These are phyloP conservation scores for Canis aureus DNA, from an alignment of 2,113 vertebrate species.

Conservation along the genomic window DNA sequence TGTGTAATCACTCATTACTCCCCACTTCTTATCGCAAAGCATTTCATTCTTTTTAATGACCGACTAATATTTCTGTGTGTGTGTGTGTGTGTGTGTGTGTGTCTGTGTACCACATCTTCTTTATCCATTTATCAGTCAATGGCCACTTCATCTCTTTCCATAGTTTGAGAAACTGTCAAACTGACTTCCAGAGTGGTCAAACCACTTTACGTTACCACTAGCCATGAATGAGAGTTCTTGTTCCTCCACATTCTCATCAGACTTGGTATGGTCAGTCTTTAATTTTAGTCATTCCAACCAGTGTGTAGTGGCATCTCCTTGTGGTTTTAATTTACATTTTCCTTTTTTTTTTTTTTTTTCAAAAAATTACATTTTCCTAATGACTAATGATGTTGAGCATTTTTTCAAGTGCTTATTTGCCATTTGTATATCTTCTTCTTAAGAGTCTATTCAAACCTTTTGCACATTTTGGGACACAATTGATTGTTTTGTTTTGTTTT, in stretches of 20 bases:
- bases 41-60: background rate
- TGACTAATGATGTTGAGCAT: background rate
- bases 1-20: background rate
- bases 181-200: background rate
- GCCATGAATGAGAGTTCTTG: background rate
- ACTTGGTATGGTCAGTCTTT: background rate
- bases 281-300: background rate
- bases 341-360: too few relatives aligned
- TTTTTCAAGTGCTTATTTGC: background rate
- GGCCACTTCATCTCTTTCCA: background rate
- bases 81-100: too few relatives aligned
- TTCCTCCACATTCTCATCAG: background rate
- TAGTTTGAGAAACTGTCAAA: background rate
- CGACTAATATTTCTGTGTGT: background rate
- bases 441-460: background rate
- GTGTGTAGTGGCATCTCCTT: background rate
- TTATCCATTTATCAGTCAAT: background rate
- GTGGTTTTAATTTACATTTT: background rate
- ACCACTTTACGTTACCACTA: background rate
- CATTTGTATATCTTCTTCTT: background rate
- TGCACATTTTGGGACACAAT: background rate
- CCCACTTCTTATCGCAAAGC: background rate
- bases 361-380: background rate
- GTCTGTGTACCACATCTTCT: background rate
- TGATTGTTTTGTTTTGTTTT: background rate